Evolutionary conservation across 2,888 invertebrate genomes (phyloP), one percentile per base, ranked within the genome.

Genomic region (Eupithecia abbreviata): DNA sequence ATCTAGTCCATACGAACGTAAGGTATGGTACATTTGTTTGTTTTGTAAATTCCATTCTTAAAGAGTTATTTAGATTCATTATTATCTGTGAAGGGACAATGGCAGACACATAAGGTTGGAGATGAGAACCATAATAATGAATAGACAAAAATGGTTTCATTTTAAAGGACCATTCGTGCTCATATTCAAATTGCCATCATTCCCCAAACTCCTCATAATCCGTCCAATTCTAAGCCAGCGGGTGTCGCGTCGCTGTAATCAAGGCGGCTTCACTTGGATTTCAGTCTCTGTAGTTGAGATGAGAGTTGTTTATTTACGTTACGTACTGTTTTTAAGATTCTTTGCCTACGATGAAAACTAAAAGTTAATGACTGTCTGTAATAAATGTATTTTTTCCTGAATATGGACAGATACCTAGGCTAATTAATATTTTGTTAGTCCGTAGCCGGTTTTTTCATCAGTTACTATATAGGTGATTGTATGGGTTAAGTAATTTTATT

Each of bases 131-230:
- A 18, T 71, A 51, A 68, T 47, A 55, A 83, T 62, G 83, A 84
- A 82, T 80, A 76, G 83, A 85, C 84, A 51, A 88, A 89, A 90
- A 90, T 86, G 84, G 18, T 91, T 88, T 89, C 89, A 93, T 92
- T 91, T 91, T 85, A 87, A 89, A 88, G 90, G 86, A 89, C 90
- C 89, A 91, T 90, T 90, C 88, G 90, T 91, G 90, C 91, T 92
- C 92, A 92, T 93, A 93, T 92, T 93, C 92, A 93, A 94, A 93
- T 94, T 91, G 94, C 93, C 93, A 92, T 93, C 92, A 92, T 90
- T 89, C 90, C 92, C 91, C 92, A 93, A 94, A 94, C 92, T 93
- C 93, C 93, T 93, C 93, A 92, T 94, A 95, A 95, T 95, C 94
- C 94, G 90, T 91, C 93, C 94, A 94, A 95, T 95, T 93, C 91